Percentiles rank a stretch among this genome's conserved stretches.
Conservation (phyloP, 2,797 vertebrate genomes). For the Channallabes apus region DNA sequence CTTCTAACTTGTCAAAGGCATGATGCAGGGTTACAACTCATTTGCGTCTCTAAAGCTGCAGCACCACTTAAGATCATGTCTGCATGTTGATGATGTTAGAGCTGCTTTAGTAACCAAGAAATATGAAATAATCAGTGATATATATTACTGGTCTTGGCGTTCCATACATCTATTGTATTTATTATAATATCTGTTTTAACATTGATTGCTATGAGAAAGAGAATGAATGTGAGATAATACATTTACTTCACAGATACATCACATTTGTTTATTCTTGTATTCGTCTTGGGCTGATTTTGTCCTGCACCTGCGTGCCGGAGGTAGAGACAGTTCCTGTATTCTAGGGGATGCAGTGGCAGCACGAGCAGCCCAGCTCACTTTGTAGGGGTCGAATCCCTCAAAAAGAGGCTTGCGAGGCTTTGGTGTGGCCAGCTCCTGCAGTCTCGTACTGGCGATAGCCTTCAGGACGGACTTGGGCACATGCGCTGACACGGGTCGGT, state of each 20-base stretch:
- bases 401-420: slow-evolving; percentile 63
- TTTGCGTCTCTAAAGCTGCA: neutral
- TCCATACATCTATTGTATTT: slow-evolving; percentile 2
- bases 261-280: neutral
- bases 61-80: neutral
- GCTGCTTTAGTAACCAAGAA: neutral
- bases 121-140: neutral
- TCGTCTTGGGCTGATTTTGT: slow-evolving; percentile 43
- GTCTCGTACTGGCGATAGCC: slow-evolving; percentile 58
- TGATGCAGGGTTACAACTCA: neutral
- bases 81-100: neutral
- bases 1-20: neutral
- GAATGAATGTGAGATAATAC: neutral
- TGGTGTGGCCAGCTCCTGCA: slow-evolving; percentile 66
- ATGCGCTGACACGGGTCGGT: slow-evolving; percentile 59
- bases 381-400: slow-evolving; percentile 66
- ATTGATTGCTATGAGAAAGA: neutral
- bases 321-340: slow-evolving; percentile 67
- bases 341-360: slow-evolving; percentile 64
- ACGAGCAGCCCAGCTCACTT: slow-evolving; percentile 58
- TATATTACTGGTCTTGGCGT: neutral
- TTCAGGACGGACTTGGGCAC: slow-evolving; percentile 57
- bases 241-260: neutral
- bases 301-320: slow-evolving; percentile 68
- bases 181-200: neutral